Conservation (phyloP, 2,113 vertebrate genomes). For the Melanocharis versteri region DNA sequence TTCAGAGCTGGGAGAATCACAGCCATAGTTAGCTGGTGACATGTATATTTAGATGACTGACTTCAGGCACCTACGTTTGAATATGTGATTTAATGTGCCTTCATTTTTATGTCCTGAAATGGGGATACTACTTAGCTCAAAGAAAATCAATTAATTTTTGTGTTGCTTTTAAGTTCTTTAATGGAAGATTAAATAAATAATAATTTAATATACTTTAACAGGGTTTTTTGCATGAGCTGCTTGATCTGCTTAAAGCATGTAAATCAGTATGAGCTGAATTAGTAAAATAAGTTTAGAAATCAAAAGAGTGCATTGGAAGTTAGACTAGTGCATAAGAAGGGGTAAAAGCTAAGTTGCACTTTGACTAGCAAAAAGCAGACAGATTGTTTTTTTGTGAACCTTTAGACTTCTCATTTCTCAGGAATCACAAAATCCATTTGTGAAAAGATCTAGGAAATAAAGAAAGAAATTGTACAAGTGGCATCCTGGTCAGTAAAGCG, state of each 20-base stretch:
- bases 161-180: slow-evolving; percentile 35
- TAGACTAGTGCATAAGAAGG: background rate
- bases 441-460: slow-evolving; percentile 17
- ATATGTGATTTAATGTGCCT: background rate
- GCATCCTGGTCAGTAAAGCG: background rate
- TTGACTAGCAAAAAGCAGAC: background rate
- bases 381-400: background rate
- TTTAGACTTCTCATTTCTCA: background rate
- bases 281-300: background rate
- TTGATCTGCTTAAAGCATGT: background rate
- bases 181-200: slow-evolving; percentile 11
- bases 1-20: background rate
- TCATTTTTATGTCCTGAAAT: slow-evolving; percentile 7
- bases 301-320: background rate
- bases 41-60: background rate
- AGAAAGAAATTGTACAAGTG: slow-evolving; percentile 2
- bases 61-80: background rate
- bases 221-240: background rate
- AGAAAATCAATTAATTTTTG: slow-evolving; percentile 2
- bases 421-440: slow-evolving; percentile 31
- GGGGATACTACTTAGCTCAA: background rate
- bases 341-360: background rate
- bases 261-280: background rate
- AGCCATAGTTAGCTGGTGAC: background rate
- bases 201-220: slow-evolving; percentile 21